phyloP scores from a whole-genome alignment of 1,140 invertebrate species.

The Drosophila pachea region DNA sequence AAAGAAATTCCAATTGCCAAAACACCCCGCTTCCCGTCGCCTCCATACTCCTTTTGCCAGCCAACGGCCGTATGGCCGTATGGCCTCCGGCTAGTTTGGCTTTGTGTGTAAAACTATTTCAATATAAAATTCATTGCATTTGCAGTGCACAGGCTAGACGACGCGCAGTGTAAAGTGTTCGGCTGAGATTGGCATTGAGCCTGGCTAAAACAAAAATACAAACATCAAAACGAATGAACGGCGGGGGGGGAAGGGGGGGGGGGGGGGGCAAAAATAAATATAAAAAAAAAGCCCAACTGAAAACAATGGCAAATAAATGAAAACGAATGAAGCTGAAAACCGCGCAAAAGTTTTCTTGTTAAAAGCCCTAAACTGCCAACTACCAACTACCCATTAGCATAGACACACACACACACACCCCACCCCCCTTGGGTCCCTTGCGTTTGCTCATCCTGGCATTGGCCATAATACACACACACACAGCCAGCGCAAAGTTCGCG shows the following conservation, averaged over 20 bases:
- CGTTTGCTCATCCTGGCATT: too few relatives aligned
- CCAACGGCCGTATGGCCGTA: too few relatives aligned
- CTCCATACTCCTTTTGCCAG: too few relatives aligned
- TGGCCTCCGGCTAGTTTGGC: not conserved
- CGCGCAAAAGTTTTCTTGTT: constrained; percentile 64
- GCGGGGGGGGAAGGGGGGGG: too few relatives aligned
- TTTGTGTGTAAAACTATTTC: constrained; percentile 64
- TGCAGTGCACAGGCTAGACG: constrained; percentile 27
- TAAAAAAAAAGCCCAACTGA: not conserved
- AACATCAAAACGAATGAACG: constrained; percentile 54
- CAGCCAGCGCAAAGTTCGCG: constrained; percentile 14
- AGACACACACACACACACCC: not conserved
- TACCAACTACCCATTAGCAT: constrained; percentile 36
- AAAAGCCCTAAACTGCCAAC: constrained; percentile 42
- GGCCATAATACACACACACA: not conserved
- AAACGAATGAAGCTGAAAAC: constrained; percentile 62
- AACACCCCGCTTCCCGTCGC: too few relatives aligned
- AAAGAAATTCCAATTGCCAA: constrained; percentile 52
- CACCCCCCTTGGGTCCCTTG: too few relatives aligned
- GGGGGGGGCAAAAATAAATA: too few relatives aligned
- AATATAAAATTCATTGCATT: constrained; percentile 76
- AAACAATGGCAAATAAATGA: constrained; percentile 56
- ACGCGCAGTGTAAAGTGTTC: not conserved
- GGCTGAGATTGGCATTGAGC: constrained; percentile 5
- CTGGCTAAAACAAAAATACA: constrained; percentile 1